phyloP scores from a whole-genome alignment of 2,797 vertebrate species.

The Zenarchopterus dispar region DNA sequence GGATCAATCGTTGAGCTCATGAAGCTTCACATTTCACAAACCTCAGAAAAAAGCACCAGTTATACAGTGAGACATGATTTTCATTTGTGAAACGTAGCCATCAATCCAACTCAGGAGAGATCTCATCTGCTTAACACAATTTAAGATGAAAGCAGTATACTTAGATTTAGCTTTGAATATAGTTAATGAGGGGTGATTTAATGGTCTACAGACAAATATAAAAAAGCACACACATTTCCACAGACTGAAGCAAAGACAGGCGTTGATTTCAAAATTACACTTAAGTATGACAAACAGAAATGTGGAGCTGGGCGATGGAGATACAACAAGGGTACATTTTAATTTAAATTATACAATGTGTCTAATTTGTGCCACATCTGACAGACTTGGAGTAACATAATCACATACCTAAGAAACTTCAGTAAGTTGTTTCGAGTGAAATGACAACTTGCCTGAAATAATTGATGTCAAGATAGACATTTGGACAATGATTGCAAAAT shows the following conservation, averaged over 20 bases:
- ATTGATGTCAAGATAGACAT: neutral
- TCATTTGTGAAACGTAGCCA: constrained; percentile 11
- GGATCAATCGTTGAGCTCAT: constrained; percentile 43
- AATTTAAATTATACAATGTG: neutral
- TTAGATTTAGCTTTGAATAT: neutral
- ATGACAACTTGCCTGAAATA: constrained; percentile 1
- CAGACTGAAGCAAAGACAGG: constrained; percentile 13
- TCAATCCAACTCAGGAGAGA: constrained; percentile 32
- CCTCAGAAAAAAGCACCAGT: constrained; percentile 5
- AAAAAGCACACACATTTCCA: neutral
- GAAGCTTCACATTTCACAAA: constrained; percentile 44
- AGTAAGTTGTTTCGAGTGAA: neutral
- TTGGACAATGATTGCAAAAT: neutral
- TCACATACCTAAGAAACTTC: too few relatives aligned
- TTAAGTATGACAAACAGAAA: constrained; percentile 10
- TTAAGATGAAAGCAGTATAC: constrained; percentile 9
- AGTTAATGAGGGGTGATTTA: constrained; percentile 1
- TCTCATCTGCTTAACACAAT: constrained; percentile 43
- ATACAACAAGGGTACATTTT: neutral
- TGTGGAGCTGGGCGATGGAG: constrained; percentile 11
- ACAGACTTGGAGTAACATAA: too few relatives aligned
- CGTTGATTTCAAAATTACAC: neutral
- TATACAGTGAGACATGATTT: neutral
- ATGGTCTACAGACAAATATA: constrained; percentile 38
- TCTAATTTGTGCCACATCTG: neutral